A percentile compares a stretch with the other conserved stretches of the same genome.
These are phyloP conservation scores for Himalopsyche japonica DNA, from an alignment of 2,888 invertebrate genomes.

Conservation along the genomic window DNA sequence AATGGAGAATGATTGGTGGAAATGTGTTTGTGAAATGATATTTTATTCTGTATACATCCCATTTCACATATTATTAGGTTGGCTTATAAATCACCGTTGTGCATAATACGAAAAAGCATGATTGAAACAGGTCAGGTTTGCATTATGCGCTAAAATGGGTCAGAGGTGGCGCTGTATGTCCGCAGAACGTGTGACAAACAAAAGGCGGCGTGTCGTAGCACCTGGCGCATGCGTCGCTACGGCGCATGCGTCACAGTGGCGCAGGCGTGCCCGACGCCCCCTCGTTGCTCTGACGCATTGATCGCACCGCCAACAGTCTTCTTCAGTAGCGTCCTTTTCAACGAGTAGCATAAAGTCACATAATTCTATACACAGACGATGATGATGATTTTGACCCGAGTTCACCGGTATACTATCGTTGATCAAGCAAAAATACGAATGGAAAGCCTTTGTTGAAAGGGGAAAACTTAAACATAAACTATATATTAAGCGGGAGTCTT, in stretches of 20 bases:
- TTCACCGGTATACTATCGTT: no score
- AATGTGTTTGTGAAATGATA: no score
- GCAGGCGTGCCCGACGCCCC: slow-evolving; percentile 27
- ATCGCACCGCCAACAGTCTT: slow-evolving; percentile 29
- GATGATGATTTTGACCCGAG: no score
- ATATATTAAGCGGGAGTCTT: no score
- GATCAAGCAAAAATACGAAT: no score
- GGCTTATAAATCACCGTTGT: not conserved
- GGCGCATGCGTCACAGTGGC: slow-evolving; percentile 29
- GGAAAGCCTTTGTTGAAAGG: no score
- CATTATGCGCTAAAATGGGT: slow-evolving; percentile 39
- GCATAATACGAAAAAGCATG: not conserved
- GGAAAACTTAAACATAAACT: no score
- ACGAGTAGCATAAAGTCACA: not conserved
- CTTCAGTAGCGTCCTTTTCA: slow-evolving; percentile 16
- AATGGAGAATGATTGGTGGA: no score
- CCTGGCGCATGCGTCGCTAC: slow-evolving; percentile 29
- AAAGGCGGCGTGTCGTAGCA: slow-evolving; percentile 40
- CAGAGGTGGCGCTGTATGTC: slow-evolving; percentile 41
- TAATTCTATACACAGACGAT: no score
- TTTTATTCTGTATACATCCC: no score
- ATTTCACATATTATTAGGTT: not conserved
- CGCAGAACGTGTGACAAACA: slow-evolving; percentile 39
- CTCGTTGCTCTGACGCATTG: slow-evolving; percentile 35
- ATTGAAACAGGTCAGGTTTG: slow-evolving; percentile 44